A percentile compares a stretch with the other conserved stretches of the same genome.
These are phyloP conservation scores for Sardina pilchardus DNA, from an alignment of 2,113 vertebrate species.

Conservation along the genomic window DNA sequence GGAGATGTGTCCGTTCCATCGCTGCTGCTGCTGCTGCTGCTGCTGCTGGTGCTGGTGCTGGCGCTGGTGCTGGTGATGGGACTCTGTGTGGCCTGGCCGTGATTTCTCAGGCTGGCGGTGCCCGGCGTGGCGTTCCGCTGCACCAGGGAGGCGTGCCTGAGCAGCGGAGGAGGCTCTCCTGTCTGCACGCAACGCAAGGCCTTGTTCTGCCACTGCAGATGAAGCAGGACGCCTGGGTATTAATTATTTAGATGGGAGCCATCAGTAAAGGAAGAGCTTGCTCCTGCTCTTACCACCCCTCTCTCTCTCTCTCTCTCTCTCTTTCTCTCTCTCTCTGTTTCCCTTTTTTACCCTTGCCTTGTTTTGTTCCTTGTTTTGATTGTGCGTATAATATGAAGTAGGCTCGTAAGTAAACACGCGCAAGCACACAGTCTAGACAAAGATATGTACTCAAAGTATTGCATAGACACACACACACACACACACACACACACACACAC, in stretches of 20 bases:
- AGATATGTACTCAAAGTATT: no score
- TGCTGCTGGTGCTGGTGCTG: no score
- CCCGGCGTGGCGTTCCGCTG: neutral
- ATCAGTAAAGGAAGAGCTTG: constrained; percentile 24
- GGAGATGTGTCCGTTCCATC: neutral
- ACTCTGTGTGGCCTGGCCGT: constrained; percentile 42
- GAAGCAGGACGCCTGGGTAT: constrained; percentile 24
- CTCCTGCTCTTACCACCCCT: neutral
- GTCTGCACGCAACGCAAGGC: neutral
- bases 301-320: constrained; percentile 5
- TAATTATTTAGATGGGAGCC: constrained; percentile 58
- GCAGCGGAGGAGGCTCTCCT: neutral
- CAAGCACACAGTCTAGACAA: neutral
- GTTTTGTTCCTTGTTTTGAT: neutral
- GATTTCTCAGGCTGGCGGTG: neutral
- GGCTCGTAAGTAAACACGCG: neutral
- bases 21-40: no score
- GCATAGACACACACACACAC: no score
- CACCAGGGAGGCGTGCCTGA: neutral
- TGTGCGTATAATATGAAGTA: neutral
- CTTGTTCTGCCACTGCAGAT: constrained; percentile 43
- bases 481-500: no score
- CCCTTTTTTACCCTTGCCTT: neutral
- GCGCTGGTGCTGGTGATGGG: constrained; percentile 51
- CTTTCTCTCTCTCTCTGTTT: constrained; percentile 8